Base-by-base conservation (phyloP, 1,140 invertebrate species). In the Mya arenaria region DNA sequence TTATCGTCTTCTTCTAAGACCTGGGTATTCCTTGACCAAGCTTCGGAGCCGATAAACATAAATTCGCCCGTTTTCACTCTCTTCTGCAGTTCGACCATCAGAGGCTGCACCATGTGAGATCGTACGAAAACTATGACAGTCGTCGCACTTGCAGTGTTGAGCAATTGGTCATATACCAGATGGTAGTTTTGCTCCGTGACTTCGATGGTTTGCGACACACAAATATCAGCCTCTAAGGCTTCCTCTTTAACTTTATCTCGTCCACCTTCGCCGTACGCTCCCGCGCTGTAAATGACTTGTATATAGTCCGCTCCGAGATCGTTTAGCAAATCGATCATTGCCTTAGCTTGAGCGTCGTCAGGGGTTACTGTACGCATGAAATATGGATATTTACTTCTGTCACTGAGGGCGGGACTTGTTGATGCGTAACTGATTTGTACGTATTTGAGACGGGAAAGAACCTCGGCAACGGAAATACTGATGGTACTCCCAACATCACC, bases 321-420 rank as follows among this genome's bases (percentile, higher is more conserved):
- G 19, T 52, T 48, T 10, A 88, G 60, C 4, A 89, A 56, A 10
- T 74, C 71, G 1, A 88, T 93, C 85, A 97, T 95, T 36, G 95
- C 95, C 86, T 95, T 94, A 0, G 96, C 96, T 93, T 97, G 96
- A 92, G 95, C 95, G 86, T 95, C 95, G 93, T 97, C 96, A 0
- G 95, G 95, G n/a, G 96, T 96, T n/a, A 96, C 96, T 1, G 96
- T 96, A 4, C 96, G 94, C 81, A 96, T 91, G 92, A 96, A 97
- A 84, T 95, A 96, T 58, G 95, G 95, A 92, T 95, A 97, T 84
- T 95, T 94, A 77, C 94, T 94, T 90, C 96, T 96, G 90, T 96
- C 95, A 72, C 95, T 96, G 39, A 97, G 93, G 90, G 96, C 95
- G 63, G 94, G 94, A 17, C 95, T 95, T 2, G 96, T 97, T 2